Conservation (phyloP, 2,797 vertebrate genomes). For the Chaetophractus vellerosus region DNA sequence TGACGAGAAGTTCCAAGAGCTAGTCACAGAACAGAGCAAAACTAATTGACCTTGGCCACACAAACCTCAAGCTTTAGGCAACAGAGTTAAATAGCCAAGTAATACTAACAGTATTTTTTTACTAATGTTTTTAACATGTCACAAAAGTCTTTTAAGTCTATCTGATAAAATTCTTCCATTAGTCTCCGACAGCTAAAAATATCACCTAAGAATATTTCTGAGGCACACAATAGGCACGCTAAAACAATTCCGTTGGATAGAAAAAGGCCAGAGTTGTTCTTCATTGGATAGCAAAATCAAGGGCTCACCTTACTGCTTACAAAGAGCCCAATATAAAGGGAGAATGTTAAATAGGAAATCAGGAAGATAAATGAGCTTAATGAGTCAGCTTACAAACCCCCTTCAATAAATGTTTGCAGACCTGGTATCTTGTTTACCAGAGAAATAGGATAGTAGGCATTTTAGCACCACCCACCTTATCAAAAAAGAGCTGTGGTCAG, state of each 20-base stretch:
- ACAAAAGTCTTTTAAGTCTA: slow-evolving; percentile 48
- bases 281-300: slow-evolving; percentile 55
- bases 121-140: background rate
- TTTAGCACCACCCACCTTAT: background rate
- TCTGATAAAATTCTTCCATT: slow-evolving; percentile 49
- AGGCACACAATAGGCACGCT: background rate
- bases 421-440: background rate
- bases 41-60: background rate
- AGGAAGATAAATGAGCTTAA: background rate
- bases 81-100: slow-evolving; percentile 10
- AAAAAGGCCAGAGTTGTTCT: background rate
- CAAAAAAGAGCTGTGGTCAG: background rate
- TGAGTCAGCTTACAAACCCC: slow-evolving; percentile 64
- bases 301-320: slow-evolving; percentile 26
- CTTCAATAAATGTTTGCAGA: background rate
- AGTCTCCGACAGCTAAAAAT: slow-evolving; percentile 63
- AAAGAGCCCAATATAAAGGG: slow-evolving; percentile 4
- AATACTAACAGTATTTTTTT: slow-evolving; percentile 15
- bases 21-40: slow-evolving; percentile 20
- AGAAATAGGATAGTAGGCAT: background rate
- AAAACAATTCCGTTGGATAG: slow-evolving; percentile 52
- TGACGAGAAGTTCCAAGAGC: background rate
- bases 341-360: slow-evolving; percentile 28
- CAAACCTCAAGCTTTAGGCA: slow-evolving; percentile 27
- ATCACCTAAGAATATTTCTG: slow-evolving; percentile 47